Conservation (phyloP, 2,888 invertebrate genomes). For the Boloria euphrosyne region DNA sequence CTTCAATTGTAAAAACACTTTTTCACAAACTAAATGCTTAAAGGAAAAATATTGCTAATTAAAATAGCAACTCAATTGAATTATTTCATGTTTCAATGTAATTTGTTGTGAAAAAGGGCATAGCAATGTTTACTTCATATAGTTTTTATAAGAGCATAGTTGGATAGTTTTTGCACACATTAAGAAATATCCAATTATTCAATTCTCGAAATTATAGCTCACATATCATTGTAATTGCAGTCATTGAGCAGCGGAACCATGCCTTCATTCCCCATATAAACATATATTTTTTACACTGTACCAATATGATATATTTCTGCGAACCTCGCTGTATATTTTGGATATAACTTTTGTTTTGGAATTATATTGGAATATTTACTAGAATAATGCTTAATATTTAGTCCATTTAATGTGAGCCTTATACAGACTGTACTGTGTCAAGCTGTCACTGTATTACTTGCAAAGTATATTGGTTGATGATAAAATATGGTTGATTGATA, state of each 20-base stretch:
- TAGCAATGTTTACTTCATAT: slow-evolving; percentile 7
- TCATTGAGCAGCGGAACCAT: neutral
- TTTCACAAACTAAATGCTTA: slow-evolving; percentile 5
- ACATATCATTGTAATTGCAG: neutral
- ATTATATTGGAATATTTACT: too few species aligned
- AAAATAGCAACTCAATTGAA: slow-evolving; percentile 10
- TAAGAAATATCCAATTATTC: slow-evolving; percentile 23
- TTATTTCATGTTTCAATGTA: slow-evolving; percentile 3
- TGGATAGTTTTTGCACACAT: slow-evolving; percentile 7
- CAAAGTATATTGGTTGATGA: too few species aligned
- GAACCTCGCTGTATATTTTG: too few species aligned
- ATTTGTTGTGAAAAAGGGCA: slow-evolving; percentile 20
- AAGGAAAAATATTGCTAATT: slow-evolving; percentile 10
- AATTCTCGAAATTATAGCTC: slow-evolving; percentile 17
- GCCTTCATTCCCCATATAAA: neutral
- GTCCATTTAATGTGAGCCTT: too few species aligned
- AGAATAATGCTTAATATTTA: too few species aligned
- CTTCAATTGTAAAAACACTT: slow-evolving; percentile 7
- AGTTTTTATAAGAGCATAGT: slow-evolving; percentile 13
- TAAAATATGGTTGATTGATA: too few species aligned
- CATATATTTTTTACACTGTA: too few species aligned
- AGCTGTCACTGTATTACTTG: too few species aligned
- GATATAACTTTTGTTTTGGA: too few species aligned
- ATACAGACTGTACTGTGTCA: too few species aligned
- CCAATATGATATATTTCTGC: too few species aligned